These are phyloP conservation scores for Drosophila anomalata DNA, from an alignment of 2,888 invertebrate species.

Conservation along the genomic window DNA sequence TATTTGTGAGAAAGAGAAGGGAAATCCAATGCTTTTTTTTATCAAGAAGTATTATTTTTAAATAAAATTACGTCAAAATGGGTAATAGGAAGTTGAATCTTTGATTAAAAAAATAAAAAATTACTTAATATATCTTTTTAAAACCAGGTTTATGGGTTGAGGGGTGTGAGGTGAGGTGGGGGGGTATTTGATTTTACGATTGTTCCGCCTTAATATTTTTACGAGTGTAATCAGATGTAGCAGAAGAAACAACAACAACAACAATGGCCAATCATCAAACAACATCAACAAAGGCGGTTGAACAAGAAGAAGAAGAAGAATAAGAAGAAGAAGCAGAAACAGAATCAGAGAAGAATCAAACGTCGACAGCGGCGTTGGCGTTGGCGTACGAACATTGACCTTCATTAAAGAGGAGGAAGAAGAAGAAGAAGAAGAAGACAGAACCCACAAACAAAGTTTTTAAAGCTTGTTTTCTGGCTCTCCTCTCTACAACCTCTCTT, in stretches of 20 bases:
- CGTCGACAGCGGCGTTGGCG: constrained; percentile 45
- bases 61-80: no score
- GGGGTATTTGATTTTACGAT: not conserved
- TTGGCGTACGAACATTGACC: constrained; percentile 80
- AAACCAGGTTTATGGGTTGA: not conserved
- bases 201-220: constrained; percentile 12
- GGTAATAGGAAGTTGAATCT: no score
- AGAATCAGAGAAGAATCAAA: constrained; percentile 32
- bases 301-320: constrained; percentile 24
- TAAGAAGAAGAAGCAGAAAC: constrained; percentile 42
- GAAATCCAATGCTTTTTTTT: not conserved
- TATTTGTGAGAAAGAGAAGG: constrained; percentile 3
- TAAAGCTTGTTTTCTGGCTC: constrained; percentile 26
- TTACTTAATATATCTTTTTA: not conserved
- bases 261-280: constrained; percentile 41
- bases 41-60: no score
- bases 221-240: constrained; percentile 49
- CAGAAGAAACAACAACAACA: constrained; percentile 20
- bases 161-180: not conserved
- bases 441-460: constrained; percentile 24
- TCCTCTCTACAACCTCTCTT: constrained; percentile 1
- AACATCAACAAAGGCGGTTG: constrained; percentile 51
- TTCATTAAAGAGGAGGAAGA: constrained; percentile 73
- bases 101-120: not conserved
- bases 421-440: constrained; percentile 39